Base-by-base conservation (phyloP, 2,797 vertebrate species). In the Cynopterus sphinx region DNA sequence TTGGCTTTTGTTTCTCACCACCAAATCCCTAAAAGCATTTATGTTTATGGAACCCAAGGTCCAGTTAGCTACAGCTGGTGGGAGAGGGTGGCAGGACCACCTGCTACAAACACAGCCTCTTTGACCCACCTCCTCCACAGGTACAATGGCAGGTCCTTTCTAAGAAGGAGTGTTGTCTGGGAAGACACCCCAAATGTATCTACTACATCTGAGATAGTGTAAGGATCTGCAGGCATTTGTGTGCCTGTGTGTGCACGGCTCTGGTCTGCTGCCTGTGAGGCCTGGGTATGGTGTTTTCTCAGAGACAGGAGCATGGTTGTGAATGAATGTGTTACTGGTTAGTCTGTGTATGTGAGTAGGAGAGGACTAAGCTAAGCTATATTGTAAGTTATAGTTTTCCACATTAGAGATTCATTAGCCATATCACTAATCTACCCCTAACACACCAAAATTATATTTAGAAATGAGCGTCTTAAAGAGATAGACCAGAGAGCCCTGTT, bases 371-470 rank as follows among this genome's bases (percentile, higher is more conserved):
- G 71, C 96, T 78, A 84, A 70, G 68, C 83, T 83, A 43, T 74
- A 63, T 65, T 78, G 61, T 49, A 59, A 75, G 87, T 77, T 96
- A 93, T 96, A 96, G 94, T 94, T 88, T 96, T 92, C 87, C 85
- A 83, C 84, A 84, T 55, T 91, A 93, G 79, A 96, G 96, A 87
- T 94, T 90, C 84, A 74, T 96, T 97, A 97, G 83, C 84, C 55
- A 4, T 87, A 96, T 95, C 41, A 3, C 55, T 65, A 31, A 88
- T 94, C 94, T 96, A 83, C 73, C 82, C 68, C 53, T 63, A 71
- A 39, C 21, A 63, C 3, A 24, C 36, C 90, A 95, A 79, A 67
- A 90, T 55, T 77, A 39, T 90, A 63, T 94, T 87, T 93, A 90
- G 82, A 96, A 78, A 89, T 41, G n/a, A 91, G 31, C 73, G 86